Conservation (phyloP, 2,113 vertebrate species). For the Zosterops japonicus region DNA sequence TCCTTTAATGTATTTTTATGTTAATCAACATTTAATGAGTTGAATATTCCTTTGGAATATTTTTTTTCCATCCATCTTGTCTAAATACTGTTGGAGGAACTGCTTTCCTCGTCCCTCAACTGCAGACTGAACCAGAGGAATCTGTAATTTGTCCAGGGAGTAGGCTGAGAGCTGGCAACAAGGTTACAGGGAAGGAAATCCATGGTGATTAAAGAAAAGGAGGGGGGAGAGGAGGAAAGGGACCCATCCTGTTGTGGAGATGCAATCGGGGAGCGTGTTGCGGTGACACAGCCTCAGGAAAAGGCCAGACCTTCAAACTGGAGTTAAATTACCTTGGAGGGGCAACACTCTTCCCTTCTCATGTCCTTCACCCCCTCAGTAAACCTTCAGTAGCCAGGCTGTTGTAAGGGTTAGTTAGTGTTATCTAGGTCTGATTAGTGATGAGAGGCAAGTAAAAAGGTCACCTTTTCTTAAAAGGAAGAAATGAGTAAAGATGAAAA, state of each 20-base stretch:
- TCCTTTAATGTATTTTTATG: neutral
- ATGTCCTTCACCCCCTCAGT: neutral
- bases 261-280: neutral
- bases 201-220: neutral
- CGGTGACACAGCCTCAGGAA: neutral
- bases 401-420: neutral
- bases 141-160: neutral
- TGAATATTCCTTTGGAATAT: neutral
- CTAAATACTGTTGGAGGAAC: neutral
- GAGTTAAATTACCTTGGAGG: neutral
- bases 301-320: neutral
- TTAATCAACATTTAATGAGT: neutral
- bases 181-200: neutral
- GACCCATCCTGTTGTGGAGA: neutral
- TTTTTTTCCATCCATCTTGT: neutral
- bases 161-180: neutral
- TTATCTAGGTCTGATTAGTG: neutral
- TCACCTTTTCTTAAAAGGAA: conserved; percentile 1
- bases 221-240: neutral
- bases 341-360: neutral
- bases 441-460: neutral
- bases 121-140: neutral
- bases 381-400: neutral
- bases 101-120: neutral
- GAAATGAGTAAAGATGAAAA: neutral